Evolutionary conservation across 2,113 vertebrate species (phyloP).

Genomic region (Rhinopomastus cyanomelas): DNA sequence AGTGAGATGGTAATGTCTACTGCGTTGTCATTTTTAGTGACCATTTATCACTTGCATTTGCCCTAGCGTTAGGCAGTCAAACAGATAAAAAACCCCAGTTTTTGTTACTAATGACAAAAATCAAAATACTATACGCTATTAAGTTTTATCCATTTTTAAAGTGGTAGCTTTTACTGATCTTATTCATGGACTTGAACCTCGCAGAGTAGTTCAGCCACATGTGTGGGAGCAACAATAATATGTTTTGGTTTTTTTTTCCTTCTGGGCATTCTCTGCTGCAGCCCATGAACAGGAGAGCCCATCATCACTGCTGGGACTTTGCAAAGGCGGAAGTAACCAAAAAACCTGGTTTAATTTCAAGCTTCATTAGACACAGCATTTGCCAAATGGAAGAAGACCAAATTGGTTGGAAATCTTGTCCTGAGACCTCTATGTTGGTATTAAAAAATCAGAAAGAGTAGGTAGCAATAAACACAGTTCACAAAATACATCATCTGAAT

Average conservation of each 20-base stretch:
- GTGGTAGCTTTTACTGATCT: background rate
- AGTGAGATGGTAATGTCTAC: background rate
- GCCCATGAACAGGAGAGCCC: background rate
- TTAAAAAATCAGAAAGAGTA: constrained; percentile 39
- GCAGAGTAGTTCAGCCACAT: background rate
- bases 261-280: background rate
- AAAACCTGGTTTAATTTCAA: constrained; percentile 65
- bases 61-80: rapidly evolving
- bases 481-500: background rate
- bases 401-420: constrained; percentile 38
- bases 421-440: constrained; percentile 1
- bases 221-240: background rate
- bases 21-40: background rate
- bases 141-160: background rate
- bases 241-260: background rate
- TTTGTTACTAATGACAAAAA: background rate
- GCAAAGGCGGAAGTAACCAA: constrained; percentile 50
- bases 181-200: background rate
- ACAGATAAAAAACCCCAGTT: background rate
- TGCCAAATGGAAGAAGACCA: constrained; percentile 56
- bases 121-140: background rate
- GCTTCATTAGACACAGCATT: constrained; percentile 34
- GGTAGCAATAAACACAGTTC: constrained; percentile 23
- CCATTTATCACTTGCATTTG: background rate
- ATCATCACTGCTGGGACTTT: constrained; percentile 9